A percentile compares a stretch with the other conserved stretches of the same genome.
Evolutionary conservation across 2,888 invertebrate species (phyloP).

Genomic region (Petrophora chlorosata): DNA sequence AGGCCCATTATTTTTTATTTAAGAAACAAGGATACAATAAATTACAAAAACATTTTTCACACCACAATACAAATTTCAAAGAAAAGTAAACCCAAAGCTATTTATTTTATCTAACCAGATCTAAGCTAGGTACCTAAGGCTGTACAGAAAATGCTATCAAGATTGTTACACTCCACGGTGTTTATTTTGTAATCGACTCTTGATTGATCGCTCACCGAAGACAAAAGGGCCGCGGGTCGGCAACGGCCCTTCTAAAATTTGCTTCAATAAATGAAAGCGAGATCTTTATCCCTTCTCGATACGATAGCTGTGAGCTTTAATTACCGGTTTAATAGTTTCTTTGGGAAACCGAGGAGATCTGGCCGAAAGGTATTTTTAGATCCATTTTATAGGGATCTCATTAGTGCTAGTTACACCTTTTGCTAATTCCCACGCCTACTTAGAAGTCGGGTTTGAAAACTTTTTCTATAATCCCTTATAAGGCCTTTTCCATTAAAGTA

Average conservation of each 20-base stretch:
- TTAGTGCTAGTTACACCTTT: too few species aligned
- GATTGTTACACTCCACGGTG: neutral
- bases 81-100: too few species aligned
- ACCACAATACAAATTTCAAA: too few species aligned
- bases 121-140: too few species aligned
- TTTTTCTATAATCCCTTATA: too few species aligned
- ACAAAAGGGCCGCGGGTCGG: constrained; percentile 19
- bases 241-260: constrained; percentile 25
- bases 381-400: neutral
- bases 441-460: too few species aligned
- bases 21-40: too few species aligned
- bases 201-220: constrained; percentile 26
- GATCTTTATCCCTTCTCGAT: constrained; percentile 14
- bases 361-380: neutral
- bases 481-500: too few species aligned
- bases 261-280: constrained; percentile 20
- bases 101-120: too few species aligned
- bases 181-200: constrained; percentile 19
- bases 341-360: neutral
- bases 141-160: neutral
- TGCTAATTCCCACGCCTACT: too few species aligned
- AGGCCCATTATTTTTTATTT: too few species aligned
- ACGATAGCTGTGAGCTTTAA: neutral
- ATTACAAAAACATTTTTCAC: too few species aligned
- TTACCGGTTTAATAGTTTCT: constrained; percentile 12